Conservation (phyloP, 2,797 vertebrate species). For the Pristis pectinata region DNA sequence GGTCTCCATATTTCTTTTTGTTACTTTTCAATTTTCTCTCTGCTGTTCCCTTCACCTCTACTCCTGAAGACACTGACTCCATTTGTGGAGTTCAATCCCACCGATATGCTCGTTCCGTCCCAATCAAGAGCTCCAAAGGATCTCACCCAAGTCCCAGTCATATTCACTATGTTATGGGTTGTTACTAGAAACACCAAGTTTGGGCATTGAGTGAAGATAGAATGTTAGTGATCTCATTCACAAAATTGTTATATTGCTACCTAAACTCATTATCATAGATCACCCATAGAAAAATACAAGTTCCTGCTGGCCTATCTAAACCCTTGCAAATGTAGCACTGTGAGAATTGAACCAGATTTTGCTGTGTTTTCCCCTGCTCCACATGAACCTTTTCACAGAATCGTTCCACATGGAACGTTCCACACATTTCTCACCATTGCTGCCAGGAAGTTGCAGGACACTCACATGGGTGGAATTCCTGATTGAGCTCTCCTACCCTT, state of each 20-base stretch:
- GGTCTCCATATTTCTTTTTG: not conserved
- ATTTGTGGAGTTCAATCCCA: not conserved
- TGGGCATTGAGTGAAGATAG: not conserved
- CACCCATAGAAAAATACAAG: not conserved
- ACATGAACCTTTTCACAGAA: too few species aligned
- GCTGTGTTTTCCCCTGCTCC: too few species aligned
- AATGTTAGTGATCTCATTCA: not conserved
- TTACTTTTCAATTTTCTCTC: not conserved
- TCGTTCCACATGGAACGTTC: too few species aligned
- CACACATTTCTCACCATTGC: too few species aligned
- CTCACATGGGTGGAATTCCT: too few species aligned
- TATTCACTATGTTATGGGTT: not conserved
- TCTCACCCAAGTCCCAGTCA: not conserved
- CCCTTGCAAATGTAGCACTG: not conserved
- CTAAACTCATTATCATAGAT: not conserved
- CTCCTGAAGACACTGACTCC: not conserved
- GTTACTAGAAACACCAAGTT: not conserved
- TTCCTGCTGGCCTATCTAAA: not conserved
- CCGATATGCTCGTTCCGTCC: too few species aligned
- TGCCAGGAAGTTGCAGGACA: too few species aligned
- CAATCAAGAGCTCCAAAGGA: not conserved
- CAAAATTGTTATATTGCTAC: not conserved
- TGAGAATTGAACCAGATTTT: not conserved
- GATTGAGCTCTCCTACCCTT: too few species aligned
- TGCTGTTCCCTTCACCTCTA: not conserved